phyloP scores from a whole-genome alignment of 2,888 invertebrate species.

The Ormyrus pomaceus region DNA sequence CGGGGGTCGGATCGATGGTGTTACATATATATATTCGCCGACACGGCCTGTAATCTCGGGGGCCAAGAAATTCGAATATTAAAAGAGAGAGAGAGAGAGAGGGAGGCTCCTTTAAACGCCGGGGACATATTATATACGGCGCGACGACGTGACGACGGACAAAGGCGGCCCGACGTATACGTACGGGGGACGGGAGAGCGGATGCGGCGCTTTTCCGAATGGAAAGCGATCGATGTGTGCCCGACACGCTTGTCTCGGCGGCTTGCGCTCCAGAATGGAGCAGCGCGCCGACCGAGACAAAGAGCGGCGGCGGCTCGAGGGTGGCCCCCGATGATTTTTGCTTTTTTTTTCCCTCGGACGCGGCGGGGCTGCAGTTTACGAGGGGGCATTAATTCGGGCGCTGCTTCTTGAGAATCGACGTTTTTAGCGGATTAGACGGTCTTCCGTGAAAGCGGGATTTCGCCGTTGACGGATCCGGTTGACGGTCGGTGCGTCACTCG shows the following conservation, averaged over 20 bases:
- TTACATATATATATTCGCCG: background rate
- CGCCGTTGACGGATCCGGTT: no score
- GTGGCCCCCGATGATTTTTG: no score
- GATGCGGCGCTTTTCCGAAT: slow-evolving; percentile 37
- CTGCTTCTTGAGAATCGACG: no score
- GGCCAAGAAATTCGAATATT: slow-evolving; percentile 43
- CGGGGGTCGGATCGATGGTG: slow-evolving; percentile 11
- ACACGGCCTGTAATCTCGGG: background rate
- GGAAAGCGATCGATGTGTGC: slow-evolving; percentile 47
- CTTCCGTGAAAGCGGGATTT: no score
- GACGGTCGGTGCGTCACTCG: no score
- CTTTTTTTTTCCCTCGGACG: no score
- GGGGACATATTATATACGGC: slow-evolving; percentile 3
- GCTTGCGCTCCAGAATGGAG: no score
- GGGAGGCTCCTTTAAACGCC: background rate
- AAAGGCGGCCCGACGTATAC: background rate
- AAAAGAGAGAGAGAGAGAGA: slow-evolving; percentile 24
- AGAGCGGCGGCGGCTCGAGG: no score
- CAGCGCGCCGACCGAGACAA: no score
- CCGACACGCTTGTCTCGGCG: background rate
- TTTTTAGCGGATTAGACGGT: no score
- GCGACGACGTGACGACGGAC: slow-evolving; percentile 21
- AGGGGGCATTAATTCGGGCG: no score
- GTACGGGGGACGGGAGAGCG: background rate
- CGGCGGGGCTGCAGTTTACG: no score